Base-by-base conservation (phyloP, 2,888 invertebrate genomes). In the Hesperia comma region DNA sequence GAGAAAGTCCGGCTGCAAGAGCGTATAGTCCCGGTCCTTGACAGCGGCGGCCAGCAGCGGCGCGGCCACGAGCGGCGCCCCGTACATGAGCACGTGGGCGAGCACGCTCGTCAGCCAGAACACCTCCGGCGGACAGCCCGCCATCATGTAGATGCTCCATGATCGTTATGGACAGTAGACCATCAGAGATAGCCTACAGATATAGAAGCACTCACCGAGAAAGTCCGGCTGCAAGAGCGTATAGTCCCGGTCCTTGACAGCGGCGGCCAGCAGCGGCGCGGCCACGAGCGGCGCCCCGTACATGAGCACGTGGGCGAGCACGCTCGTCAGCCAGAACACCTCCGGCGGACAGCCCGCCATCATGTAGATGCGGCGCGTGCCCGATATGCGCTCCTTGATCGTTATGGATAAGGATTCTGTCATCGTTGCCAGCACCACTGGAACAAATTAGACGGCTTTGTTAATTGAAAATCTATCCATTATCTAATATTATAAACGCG, bases 141-240 rank as follows among this genome's bases (percentile, higher is more conserved):
- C 91, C 94, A 96, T 94, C 26, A 94, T 82, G 85, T 96, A 96
- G 43, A 96, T 80, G 74, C 83, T 97, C 97, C 63, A n/a, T n/a
- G n/a, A n/a, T n/a, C n/a, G n/a, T n/a, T n/a, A n/a, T n/a, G 0
- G 94, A 82, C n/a, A n/a, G n/a, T n/a, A n/a, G n/a, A n/a, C n/a
- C n/a, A n/a, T n/a, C n/a, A n/a, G n/a, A n/a, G n/a, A n/a, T n/a
- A n/a, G n/a, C n/a, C n/a, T n/a, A n/a, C n/a, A n/a, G n/a, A n/a
- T n/a, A n/a, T n/a, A 51, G 4, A 21, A 51, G 6, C 21, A 8
- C 79, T 80, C 14, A 90, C 90, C 69, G 8, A 88, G 69, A 49
- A 82, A 79, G 4, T 72, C 77, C 0, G 74, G 64, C 46, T 79
- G 77, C 43, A 76, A 43, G 33, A 83, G 68, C 0, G 89, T 88